These are phyloP conservation scores for Cecropterus lyciades DNA, from an alignment of 1,140 invertebrate species.

Conservation along the genomic window DNA sequence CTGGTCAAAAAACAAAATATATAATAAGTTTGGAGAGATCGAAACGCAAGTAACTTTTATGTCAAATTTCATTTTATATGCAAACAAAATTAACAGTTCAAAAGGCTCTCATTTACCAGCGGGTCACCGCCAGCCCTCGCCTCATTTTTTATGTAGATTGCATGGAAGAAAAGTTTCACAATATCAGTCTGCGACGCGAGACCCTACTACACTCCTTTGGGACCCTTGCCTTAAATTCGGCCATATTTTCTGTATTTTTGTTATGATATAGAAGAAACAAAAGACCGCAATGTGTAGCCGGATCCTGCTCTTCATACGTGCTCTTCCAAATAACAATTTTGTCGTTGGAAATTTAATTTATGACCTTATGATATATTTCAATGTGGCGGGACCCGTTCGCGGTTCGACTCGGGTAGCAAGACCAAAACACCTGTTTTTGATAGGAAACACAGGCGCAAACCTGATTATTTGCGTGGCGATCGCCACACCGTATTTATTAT, in stretches of 20 bases:
- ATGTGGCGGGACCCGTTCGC: too few relatives aligned
- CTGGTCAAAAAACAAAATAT: not conserved
- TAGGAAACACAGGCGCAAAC: too few relatives aligned
- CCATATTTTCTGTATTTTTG: constrained; percentile 51
- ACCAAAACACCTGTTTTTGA: too few relatives aligned
- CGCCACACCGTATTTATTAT: too few relatives aligned
- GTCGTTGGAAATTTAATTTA: too few relatives aligned
- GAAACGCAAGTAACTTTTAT: constrained; percentile 61
- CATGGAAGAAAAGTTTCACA: constrained; percentile 76
- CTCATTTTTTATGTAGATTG: constrained; percentile 82
- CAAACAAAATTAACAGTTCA: constrained; percentile 78
- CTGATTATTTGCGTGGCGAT: too few relatives aligned
- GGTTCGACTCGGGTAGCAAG: too few relatives aligned
- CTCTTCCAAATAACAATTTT: too few relatives aligned
- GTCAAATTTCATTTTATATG: constrained; percentile 69
- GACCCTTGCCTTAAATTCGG: constrained; percentile 64
- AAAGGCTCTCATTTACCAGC: constrained; percentile 73
- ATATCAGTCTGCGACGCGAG: constrained; percentile 71
- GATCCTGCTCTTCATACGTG: too few relatives aligned
- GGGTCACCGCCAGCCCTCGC: constrained; percentile 65
- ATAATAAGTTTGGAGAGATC: constrained; percentile 39
- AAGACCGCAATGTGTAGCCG: too few relatives aligned
- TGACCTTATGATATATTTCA: too few relatives aligned
- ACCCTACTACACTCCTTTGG: constrained; percentile 52
- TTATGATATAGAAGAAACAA: constrained; percentile 35